A percentile compares a stretch with the other conserved stretches of the same genome.
These are phyloP conservation scores for Clarias laeviceps DNA, from an alignment of 2,797 vertebrate genomes.

Conservation along the genomic window DNA sequence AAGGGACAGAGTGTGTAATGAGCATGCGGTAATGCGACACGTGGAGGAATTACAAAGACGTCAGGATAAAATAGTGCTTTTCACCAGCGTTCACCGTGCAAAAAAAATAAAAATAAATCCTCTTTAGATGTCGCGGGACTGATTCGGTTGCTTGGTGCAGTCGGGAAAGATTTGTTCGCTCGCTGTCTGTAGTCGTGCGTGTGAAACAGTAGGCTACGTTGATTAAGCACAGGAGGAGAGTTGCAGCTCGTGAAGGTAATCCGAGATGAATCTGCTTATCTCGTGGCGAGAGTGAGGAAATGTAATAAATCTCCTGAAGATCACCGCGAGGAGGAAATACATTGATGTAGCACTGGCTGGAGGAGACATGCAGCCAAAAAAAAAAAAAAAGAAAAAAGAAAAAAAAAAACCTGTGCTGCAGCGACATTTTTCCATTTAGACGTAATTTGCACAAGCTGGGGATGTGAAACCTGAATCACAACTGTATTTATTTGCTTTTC, in stretches of 20 bases:
- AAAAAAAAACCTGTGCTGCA: not conserved
- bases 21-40: not conserved
- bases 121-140: not conserved
- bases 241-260: conserved; percentile 30
- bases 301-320: conserved; percentile 38
- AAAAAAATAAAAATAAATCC: not conserved
- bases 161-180: not conserved
- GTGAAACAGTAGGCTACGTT: conserved; percentile 16
- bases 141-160: not conserved
- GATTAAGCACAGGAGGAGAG: conserved; percentile 25
- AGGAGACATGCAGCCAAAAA: not conserved
- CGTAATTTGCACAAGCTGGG: conserved; percentile 13
- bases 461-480: conserved; percentile 27
- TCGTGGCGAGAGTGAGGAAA: conserved; percentile 26
- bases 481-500: conserved; percentile 19
- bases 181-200: conserved; percentile 5
- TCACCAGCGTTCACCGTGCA: not conserved
- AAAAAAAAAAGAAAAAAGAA: too few species aligned
- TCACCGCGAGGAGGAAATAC: conserved; percentile 22
- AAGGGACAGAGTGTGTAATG: not conserved
- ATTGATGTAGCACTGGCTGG: conserved; percentile 31
- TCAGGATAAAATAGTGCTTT: not conserved
- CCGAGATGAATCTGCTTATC: conserved; percentile 35
- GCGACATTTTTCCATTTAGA: conserved; percentile 5
- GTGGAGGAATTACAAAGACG: not conserved